Base-by-base conservation (phyloP, 2,888 invertebrate species). In the Trachelus tabidus region DNA sequence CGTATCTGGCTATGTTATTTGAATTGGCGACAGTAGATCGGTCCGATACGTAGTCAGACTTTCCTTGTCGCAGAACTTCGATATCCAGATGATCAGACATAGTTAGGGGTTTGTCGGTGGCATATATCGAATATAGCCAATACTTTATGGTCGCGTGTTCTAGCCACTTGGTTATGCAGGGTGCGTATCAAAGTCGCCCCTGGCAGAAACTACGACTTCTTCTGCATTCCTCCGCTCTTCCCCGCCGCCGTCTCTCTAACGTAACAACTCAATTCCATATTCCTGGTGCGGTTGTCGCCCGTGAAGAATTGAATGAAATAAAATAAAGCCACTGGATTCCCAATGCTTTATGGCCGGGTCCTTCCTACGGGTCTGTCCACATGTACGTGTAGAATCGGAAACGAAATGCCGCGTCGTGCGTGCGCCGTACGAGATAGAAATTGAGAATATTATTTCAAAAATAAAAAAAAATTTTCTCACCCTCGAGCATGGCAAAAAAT, bases 261-360 rank as follows among this genome's bases (percentile, higher is more conserved):
- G 84, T 88, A 89, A 88, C 90, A 88, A 89, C 88, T 90, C 85
- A 88, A 90, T 90, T 90, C 85, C 88, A 89, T 89, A 90, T 90
- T 90, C 90, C 84, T 83, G 83, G 84, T 83, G 84, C 82, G 86
- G 82, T 87, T 87, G 86, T 88, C 87, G 87, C 85, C 83, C 83
- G 87, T 88, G 88, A 89, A 87, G 87, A 89, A 90, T 89, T 88
- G 88, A 89, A 89, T 88, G 87, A 88, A 88, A 89, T 90, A 87
- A 89, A 89, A 89, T 90, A 88, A 90, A 88, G 84, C 83, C 83
- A 75, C 82, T 83, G 85, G 84, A 82, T 86, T 85, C 85, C 79
- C 81, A 80, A 82, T 82, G 77, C 82, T 82, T 83, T 82, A 82
- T 79, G 75, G 79, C 79, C 78, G 79, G 73, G 69, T 78, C 37